Evolutionary conservation across 2,113 vertebrate genomes (phyloP), one percentile per base, ranked within the genome.

Genomic region (Mugil cephalus): DNA sequence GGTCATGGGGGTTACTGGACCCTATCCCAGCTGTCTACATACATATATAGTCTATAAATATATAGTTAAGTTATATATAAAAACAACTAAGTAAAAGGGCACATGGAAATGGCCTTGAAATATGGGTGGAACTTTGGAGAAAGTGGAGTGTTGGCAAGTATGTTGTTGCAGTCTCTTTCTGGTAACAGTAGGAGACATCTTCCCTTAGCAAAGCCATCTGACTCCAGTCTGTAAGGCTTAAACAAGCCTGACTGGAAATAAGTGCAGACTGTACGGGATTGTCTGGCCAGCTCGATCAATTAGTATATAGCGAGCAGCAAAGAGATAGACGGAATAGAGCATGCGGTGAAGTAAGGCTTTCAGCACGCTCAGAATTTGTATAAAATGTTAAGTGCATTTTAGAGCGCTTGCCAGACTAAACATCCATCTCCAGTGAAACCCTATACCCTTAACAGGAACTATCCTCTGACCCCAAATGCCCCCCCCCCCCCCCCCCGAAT

Each of bases 211-310:
- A 88, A 89, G 84, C 90, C 87, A 91, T 88, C 82, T 80, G 91
- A 89, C 85, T 91, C 86, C 89, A 90, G 86, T 88, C 77, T 82
- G 74, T 82, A 86, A 79, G 52, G 77, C 82, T 92, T 93, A 86
- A 88, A 85, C 83, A 87, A 87, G 89, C 82, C 82, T 92, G 90
- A 90, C 91, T 91, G 89, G 90, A 92, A 93, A 91, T 89, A 83
- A 90, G 87, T 64, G 79, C 79, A 80, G 90, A 79, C 84, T 79
- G 78, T 84, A 73, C 53, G 77, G 77, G 87, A 91, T 86, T 86
- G 88, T 85, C 89, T 85, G 87, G 86, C 77, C 74, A 64, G 60
- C 79, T 89, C 78, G 79, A 91, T 92, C 91, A 91, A 92, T 91
- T 91, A 89, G 72, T 67, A 71, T 65, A 63, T 79, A 80, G 77